phyloP scores from a whole-genome alignment of 2,888 invertebrate genomes.

The Drosophila picticornis region DNA sequence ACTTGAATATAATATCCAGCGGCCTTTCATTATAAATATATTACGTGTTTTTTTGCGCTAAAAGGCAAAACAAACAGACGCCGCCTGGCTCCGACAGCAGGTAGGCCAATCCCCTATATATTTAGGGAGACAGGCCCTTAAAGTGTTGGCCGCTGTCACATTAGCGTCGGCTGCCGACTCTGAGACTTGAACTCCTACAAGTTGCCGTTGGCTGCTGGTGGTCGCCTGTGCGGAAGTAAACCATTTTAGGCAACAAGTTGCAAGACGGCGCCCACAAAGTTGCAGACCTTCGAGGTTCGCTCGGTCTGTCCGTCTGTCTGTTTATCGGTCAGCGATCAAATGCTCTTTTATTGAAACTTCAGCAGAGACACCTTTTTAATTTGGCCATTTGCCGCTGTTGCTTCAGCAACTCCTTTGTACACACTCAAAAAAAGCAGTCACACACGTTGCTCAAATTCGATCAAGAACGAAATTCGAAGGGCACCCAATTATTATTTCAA shows the following conservation, averaged over 20 bases:
- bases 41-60: constrained; percentile 68
- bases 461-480: not conserved
- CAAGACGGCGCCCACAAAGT: constrained; percentile 76
- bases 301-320: not conserved
- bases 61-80: constrained; percentile 74
- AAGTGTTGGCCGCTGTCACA: constrained; percentile 79
- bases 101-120: constrained; percentile 45
- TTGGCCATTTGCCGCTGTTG: constrained; percentile 65
- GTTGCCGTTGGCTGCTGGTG: constrained; percentile 37
- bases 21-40: constrained; percentile 77
- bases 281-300: constrained; percentile 49
- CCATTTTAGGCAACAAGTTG: constrained; percentile 68
- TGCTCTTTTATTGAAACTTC: constrained; percentile 72
- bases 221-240: constrained; percentile 72
- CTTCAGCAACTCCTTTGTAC: not conserved
- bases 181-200: constrained; percentile 62
- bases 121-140: constrained; percentile 41
- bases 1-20: constrained; percentile 29
- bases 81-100: constrained; percentile 57
- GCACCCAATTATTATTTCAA: not conserved
- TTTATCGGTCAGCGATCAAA: constrained; percentile 59
- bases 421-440: not conserved
- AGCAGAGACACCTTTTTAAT: constrained; percentile 78
- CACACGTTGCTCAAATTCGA: not conserved
- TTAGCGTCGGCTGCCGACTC: constrained; percentile 48